Evolutionary conservation across 2,797 vertebrate species (phyloP).

Genomic region (Salarias fasciatus): DNA sequence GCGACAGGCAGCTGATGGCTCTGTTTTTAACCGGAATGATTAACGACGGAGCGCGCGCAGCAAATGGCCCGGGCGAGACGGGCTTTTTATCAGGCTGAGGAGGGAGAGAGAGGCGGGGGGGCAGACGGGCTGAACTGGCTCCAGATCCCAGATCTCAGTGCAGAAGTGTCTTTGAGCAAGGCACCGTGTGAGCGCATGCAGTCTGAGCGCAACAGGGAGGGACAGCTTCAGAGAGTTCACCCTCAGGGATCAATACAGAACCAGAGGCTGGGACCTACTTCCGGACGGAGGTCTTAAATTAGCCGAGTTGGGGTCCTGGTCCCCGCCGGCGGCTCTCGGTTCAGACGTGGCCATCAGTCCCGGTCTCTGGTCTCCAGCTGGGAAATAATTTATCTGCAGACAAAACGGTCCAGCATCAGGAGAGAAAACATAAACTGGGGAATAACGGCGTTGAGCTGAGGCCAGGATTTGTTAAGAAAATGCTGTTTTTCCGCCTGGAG

Average conservation of each 20-base stretch:
- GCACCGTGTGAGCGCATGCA: constrained; percentile 35
- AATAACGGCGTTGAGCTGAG: background rate
- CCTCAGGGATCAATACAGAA: constrained; percentile 22
- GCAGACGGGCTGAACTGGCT: no score
- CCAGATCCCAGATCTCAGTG: constrained; percentile 24
- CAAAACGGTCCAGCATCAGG: constrained; percentile 62
- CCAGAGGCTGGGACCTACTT: constrained; percentile 89
- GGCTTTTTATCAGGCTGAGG: constrained; percentile 64
- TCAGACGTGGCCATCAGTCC: constrained; percentile 92
- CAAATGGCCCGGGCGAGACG: constrained; percentile 77
- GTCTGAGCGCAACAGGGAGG: constrained; percentile 3
- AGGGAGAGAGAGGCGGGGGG: constrained; percentile 19
- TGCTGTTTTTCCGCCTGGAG: constrained; percentile 11
- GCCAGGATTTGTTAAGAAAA: constrained; percentile 5
- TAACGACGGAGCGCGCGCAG: constrained; percentile 77
- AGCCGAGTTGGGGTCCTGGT: constrained; percentile 89
- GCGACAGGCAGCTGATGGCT: constrained; percentile 77
- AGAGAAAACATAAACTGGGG: background rate
- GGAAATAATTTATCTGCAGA: constrained; percentile 61
- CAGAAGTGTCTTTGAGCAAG: constrained; percentile 67
- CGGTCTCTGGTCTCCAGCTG: constrained; percentile 62
- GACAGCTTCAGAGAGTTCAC: constrained; percentile 17
- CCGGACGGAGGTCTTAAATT: constrained; percentile 91
- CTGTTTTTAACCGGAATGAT: constrained; percentile 83
- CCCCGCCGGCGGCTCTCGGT: constrained; percentile 88